Base-by-base conservation (phyloP, 37 sponge, comb jelly and placozoan species). In the Axinella damicornis region DNA sequence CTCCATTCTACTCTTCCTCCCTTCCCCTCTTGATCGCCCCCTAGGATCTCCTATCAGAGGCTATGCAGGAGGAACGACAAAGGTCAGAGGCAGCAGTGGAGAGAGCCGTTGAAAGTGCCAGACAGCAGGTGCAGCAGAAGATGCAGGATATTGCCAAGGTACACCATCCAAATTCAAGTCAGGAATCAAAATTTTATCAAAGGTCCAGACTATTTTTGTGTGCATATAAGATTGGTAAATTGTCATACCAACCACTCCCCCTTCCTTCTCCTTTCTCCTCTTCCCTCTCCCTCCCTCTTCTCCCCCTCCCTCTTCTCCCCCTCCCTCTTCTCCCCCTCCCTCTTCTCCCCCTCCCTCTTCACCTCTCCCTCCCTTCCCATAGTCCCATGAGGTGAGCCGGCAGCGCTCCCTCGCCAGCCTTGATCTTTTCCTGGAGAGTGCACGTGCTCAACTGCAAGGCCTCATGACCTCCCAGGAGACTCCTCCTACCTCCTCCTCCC, bases 401-500 rank as follows among this genome's bases (percentile, higher is more conserved):
- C 90, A 79, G 39, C 86, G 94, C 17, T 77, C 80, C 19, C 76
- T 93, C 36, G 73, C 78, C 18, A 83, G 79, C 73, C 71, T 93
- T 64, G 90, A 93, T 56, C 79, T 93, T 19, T 93, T 93, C 84
- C 85, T 93, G 40, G 82, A 88, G 75, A 85, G 87, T 72, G 94
- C 90, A 16, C 63, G 84, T 60, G 59, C 87, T 24, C 90, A 93
- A 36, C 87, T 93, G 33, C 73, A 89, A 69, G 68, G 67, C n/a
- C 77, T 93, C 35, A 63, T 86, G 76, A 46, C 84, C 54, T 22
- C 66, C 32, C 79, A 55, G 18, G 34, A 66, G 28, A 66, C 67
- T 46, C 46, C 46, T 4, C 46, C 46, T 46, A 12, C 46, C 9
- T 46, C 46, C 9, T 46, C 9, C 46, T 46, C 46, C 46, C 46